These are phyloP conservation scores for Cheilosia scutellata DNA, from an alignment of 2,888 invertebrate species.

Conservation along the genomic window DNA sequence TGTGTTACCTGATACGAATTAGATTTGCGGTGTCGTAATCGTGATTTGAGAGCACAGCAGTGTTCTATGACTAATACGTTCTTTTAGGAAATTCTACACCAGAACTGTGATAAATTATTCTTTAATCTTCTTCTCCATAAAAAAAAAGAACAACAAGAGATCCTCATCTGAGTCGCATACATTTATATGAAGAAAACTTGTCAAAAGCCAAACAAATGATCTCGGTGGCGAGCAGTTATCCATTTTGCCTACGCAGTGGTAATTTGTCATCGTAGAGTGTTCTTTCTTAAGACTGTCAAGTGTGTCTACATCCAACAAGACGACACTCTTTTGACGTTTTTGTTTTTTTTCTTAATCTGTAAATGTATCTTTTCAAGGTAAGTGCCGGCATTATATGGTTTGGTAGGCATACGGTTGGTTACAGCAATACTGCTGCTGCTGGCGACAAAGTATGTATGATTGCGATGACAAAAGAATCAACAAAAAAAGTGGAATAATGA, in stretches of 20 bases:
- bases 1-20: conserved; percentile 52
- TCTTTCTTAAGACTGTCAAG: conserved; percentile 12
- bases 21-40: conserved; percentile 19
- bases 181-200: not conserved
- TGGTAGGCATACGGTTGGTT: not conserved
- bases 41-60: conserved; percentile 17
- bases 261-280: conserved; percentile 42
- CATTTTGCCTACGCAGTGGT: conserved; percentile 56
- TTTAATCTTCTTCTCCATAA: conserved; percentile 28
- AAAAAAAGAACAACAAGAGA: not conserved
- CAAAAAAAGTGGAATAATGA: not conserved
- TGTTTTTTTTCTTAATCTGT: conserved; percentile 46
- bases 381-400: conserved; percentile 30
- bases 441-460: conserved; percentile 19
- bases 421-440: conserved; percentile 1
- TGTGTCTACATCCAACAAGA: not conserved
- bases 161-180: conserved; percentile 39
- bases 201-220: conserved; percentile 53
- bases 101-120: conserved; percentile 39
- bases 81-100: conserved; percentile 33
- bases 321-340: not conserved
- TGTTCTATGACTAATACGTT: conserved; percentile 38
- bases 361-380: conserved; percentile 65
- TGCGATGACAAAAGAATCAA: not conserved
- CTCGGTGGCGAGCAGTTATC: conserved; percentile 32